A percentile compares a stretch with the other conserved stretches of the same genome.
Evolutionary conservation across 2,113 vertebrate genomes (phyloP).

Genomic region (Hypomesus transpacificus): DNA sequence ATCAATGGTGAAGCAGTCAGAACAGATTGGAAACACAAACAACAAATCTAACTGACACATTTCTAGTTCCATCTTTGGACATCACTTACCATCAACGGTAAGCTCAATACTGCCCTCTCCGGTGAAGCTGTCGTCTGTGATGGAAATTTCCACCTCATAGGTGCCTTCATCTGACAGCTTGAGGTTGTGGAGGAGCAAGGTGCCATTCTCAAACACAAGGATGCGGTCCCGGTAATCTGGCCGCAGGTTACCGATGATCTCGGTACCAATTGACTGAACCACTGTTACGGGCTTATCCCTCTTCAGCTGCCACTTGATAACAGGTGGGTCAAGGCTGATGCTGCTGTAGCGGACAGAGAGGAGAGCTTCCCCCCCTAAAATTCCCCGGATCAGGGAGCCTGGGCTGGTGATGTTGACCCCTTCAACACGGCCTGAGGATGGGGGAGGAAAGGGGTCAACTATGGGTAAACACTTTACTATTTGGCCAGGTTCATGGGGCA

Average conservation of each 20-base stretch:
- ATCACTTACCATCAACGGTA: slow-evolving; percentile 85
- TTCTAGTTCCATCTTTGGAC: not conserved
- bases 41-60: not conserved
- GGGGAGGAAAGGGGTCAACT: not conserved
- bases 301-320: slow-evolving; percentile 94
- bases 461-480: not conserved
- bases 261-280: slow-evolving; percentile 91
- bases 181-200: slow-evolving; percentile 87
- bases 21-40: not conserved
- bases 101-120: slow-evolving; percentile 92
- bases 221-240: slow-evolving; percentile 90
- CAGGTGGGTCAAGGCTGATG: slow-evolving; percentile 83
- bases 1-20: not conserved
- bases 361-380: slow-evolving; percentile 81
- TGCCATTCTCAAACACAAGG: slow-evolving; percentile 89
- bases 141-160: slow-evolving; percentile 95
- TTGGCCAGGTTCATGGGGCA: not conserved
- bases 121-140: slow-evolving; percentile 90
- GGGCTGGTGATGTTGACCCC: slow-evolving; percentile 91
- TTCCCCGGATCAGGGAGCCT: slow-evolving; percentile 75
- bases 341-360: slow-evolving; percentile 88
- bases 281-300: slow-evolving; percentile 86
- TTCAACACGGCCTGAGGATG: slow-evolving; percentile 71
- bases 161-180: slow-evolving; percentile 83
- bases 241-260: slow-evolving; percentile 88